Conservation (phyloP, 2,113 vertebrate genomes). For the Boulengeromyrus knoepffleri region DNA sequence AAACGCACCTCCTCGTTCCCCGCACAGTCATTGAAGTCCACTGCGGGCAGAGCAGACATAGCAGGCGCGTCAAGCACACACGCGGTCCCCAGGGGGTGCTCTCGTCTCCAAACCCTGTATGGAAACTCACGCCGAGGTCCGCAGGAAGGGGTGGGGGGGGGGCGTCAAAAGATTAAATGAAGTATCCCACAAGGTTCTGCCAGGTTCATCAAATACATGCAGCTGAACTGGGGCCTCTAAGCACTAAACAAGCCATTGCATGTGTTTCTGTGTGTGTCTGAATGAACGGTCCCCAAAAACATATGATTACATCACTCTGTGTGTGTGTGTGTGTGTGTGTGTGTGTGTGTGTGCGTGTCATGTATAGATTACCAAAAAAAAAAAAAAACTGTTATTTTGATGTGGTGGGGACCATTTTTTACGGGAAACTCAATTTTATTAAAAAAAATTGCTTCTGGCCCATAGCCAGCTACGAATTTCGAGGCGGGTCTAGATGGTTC, state of each 20-base stretch:
- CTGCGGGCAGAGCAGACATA: slow-evolving; percentile 47
- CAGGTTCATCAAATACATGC: not conserved
- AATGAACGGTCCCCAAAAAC: too few relatives aligned
- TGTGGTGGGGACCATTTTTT: not conserved
- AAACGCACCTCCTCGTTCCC: slow-evolving; percentile 75
- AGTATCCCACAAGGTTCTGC: not conserved
- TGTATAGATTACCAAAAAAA: too few relatives aligned
- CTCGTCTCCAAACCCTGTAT: not conserved
- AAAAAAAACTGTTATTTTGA: not conserved
- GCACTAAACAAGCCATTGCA: not conserved
- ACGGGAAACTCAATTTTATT: not conserved
- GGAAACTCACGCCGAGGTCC: not conserved
- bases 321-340: too few relatives aligned
- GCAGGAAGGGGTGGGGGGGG: not conserved
- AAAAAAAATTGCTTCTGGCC: too few relatives aligned
- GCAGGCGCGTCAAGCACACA: not conserved
- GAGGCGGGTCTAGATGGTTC: not conserved
- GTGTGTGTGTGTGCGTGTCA: too few relatives aligned
- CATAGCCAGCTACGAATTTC: not conserved
- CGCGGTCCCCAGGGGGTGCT: not conserved
- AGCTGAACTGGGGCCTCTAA: not conserved
- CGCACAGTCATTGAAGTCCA: slow-evolving; percentile 85
- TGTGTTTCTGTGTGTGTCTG: not conserved
- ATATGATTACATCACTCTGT: too few relatives aligned
- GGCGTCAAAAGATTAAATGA: not conserved